Evolutionary conservation across 2,797 vertebrate species (phyloP).

Genomic region (Tokudaia tokunoshimensis): DNA sequence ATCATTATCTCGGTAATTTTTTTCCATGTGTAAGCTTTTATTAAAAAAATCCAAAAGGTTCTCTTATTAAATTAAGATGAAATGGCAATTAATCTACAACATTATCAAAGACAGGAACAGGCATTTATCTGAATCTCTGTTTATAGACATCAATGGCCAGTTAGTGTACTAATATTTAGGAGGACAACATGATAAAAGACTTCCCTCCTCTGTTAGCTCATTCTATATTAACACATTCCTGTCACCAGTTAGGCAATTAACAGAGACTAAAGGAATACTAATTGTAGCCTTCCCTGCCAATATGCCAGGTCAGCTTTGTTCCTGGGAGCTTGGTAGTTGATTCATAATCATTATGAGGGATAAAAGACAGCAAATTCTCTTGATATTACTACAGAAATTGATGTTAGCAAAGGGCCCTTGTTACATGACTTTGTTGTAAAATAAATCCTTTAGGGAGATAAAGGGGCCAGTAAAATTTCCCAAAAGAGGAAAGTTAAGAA

Average conservation of each 20-base stretch:
- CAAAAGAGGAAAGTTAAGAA: background rate
- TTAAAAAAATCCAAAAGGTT: conserved; percentile 64
- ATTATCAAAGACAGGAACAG: conserved; percentile 66
- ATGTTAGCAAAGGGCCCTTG: background rate
- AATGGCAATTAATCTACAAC: conserved; percentile 83
- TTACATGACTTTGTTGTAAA: background rate
- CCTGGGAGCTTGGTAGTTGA: conserved; percentile 4
- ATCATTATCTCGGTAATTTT: conserved; percentile 83
- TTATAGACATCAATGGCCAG: conserved; percentile 74
- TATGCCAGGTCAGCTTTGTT: conserved; percentile 68
- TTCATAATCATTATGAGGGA: conserved; percentile 24
- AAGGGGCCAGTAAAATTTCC: background rate
- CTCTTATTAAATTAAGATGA: conserved; percentile 80
- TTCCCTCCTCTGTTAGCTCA: conserved; percentile 70
- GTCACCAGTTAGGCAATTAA: conserved; percentile 84
- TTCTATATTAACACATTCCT: conserved; percentile 83
- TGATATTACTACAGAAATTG: background rate
- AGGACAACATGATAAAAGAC: conserved; percentile 77
- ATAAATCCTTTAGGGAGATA: background rate
- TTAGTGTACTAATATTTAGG: conserved; percentile 80
- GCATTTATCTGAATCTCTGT: conserved; percentile 75
- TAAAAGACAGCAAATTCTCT: conserved; percentile 41
- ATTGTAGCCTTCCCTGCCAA: conserved; percentile 71
- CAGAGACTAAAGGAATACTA: conserved; percentile 77
- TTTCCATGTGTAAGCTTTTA: conserved; percentile 73